Percentiles rank a stretch among this genome's conserved stretches.
Evolutionary conservation across 2,797 vertebrate species (phyloP).

Genomic region (Phrynocephalus guinanensis): DNA sequence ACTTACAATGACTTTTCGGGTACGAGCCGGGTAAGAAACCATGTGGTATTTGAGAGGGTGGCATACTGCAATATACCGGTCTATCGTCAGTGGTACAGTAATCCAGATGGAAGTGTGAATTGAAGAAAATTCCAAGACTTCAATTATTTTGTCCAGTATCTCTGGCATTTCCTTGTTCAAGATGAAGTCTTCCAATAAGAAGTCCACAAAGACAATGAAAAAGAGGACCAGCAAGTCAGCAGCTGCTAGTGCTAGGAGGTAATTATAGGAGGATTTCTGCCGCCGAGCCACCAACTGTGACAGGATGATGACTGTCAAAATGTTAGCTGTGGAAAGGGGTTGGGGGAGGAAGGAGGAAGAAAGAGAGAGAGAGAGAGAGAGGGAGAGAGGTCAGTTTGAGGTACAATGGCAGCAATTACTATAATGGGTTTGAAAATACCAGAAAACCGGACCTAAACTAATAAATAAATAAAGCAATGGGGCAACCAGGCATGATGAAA

Average conservation of each 20-base stretch:
- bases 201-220: constrained; percentile 96
- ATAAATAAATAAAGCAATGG: not conserved
- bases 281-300: constrained; percentile 94
- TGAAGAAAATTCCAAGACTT: constrained; percentile 95
- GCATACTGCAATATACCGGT: constrained; percentile 95
- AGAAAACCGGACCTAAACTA: not conserved
- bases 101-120: constrained; percentile 99
- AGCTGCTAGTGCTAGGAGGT: constrained; percentile 93
- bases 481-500: not conserved
- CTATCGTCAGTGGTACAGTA: constrained; percentile 92
- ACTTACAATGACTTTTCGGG: constrained; percentile 88
- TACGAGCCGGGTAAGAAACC: constrained; percentile 94
- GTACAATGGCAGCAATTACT: too few relatives aligned
- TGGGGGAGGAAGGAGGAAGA: constrained; percentile 1
- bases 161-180: constrained; percentile 87
- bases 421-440: too few relatives aligned
- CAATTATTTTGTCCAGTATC: constrained; percentile 88
- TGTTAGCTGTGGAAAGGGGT: constrained; percentile 86
- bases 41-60: constrained; percentile 94
- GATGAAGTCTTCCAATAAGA: constrained; percentile 94
- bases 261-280: constrained; percentile 98
- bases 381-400: too few relatives aligned
- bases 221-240: constrained; percentile 95
- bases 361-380: not conserved
- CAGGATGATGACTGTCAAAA: constrained; percentile 95